These are phyloP conservation scores for Epistrophe grossulariae DNA, from an alignment of 2,888 invertebrate genomes.

Conservation along the genomic window DNA sequence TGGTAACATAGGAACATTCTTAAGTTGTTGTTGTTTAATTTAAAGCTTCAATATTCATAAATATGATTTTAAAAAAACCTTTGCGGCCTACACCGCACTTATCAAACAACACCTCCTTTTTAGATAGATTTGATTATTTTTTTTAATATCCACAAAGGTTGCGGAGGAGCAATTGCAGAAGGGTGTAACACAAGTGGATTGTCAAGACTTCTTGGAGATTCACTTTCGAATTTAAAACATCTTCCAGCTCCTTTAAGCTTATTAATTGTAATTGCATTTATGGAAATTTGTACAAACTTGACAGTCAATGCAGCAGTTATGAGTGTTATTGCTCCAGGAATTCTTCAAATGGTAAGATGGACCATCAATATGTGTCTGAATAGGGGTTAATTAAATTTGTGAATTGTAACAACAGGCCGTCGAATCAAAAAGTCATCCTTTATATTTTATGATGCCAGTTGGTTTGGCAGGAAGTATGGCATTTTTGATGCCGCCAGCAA, in stretches of 20 bases:
- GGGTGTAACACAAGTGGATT: constrained; percentile 39
- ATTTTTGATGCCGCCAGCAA: constrained; percentile 49
- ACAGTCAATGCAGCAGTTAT: constrained; percentile 21
- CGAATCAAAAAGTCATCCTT: constrained; percentile 36
- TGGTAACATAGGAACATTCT: too few species aligned
- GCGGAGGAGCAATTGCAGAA: constrained; percentile 42
- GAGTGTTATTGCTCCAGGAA: constrained; percentile 38
- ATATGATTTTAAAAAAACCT: too few species aligned
- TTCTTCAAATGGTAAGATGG: constrained; percentile 40
- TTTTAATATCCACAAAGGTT: constrained; percentile 21
- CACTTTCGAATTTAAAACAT: neutral
- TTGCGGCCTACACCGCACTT: too few species aligned
- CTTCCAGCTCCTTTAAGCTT: constrained; percentile 18
- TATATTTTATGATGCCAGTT: constrained; percentile 28
- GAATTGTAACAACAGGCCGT: constrained; percentile 21
- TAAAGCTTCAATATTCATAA: too few species aligned
- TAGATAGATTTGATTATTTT: neutral
- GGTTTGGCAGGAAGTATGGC: constrained; percentile 24
- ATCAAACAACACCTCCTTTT: too few species aligned
- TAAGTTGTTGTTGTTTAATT: too few species aligned
- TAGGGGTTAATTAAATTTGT: neutral
- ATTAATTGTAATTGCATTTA: constrained; percentile 2
- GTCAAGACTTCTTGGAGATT: constrained; percentile 5
- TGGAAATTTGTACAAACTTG: constrained; percentile 33
- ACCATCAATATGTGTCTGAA: neutral